A percentile compares a stretch with the other conserved stretches of the same genome.
Evolutionary conservation across 2,888 invertebrate species (phyloP).

Genomic region (Octonoba sinensis): DNA sequence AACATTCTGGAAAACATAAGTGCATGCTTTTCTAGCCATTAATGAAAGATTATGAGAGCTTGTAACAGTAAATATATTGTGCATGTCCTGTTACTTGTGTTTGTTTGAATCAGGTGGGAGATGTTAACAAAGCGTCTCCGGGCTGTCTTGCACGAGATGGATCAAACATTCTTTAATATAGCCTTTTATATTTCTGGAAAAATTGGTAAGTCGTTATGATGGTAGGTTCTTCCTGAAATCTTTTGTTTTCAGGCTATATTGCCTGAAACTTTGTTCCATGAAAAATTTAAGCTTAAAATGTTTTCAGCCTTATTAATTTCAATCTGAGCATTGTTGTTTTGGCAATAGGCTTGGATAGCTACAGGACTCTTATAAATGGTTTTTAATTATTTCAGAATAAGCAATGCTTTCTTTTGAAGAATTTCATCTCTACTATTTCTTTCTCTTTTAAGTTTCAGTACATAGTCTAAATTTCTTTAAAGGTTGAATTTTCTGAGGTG

Average conservation of each 20-base stretch:
- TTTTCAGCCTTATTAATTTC: too few relatives aligned
- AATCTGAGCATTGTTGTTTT: too few relatives aligned
- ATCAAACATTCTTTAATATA: constrained; percentile 48
- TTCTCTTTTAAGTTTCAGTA: too few relatives aligned
- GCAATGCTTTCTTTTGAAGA: too few relatives aligned
- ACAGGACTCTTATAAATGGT: too few relatives aligned
- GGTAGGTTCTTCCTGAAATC: constrained; percentile 51
- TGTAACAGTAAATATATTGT: constrained; percentile 35
- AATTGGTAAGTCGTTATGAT: constrained; percentile 48
- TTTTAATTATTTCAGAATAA: too few relatives aligned
- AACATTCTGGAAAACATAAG: constrained; percentile 5
- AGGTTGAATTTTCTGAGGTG: too few relatives aligned
- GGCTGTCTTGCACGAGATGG: constrained; percentile 22
- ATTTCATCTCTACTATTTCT: too few relatives aligned
- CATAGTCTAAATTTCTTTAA: too few relatives aligned
- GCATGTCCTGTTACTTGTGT: constrained; percentile 62
- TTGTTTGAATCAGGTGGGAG: constrained; percentile 63
- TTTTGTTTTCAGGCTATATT: constrained; percentile 35
- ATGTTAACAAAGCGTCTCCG: constrained; percentile 60
- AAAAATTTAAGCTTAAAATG: background rate
- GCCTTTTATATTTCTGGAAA: constrained; percentile 47
- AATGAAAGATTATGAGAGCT: constrained; percentile 10
- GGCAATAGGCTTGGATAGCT: too few relatives aligned
- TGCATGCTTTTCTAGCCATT: background rate
- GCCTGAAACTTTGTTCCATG: constrained; percentile 16